Evolutionary conservation across 1,140 invertebrate species (phyloP), one percentile per base, ranked within the genome.

Genomic region (Goniozus legneri): DNA sequence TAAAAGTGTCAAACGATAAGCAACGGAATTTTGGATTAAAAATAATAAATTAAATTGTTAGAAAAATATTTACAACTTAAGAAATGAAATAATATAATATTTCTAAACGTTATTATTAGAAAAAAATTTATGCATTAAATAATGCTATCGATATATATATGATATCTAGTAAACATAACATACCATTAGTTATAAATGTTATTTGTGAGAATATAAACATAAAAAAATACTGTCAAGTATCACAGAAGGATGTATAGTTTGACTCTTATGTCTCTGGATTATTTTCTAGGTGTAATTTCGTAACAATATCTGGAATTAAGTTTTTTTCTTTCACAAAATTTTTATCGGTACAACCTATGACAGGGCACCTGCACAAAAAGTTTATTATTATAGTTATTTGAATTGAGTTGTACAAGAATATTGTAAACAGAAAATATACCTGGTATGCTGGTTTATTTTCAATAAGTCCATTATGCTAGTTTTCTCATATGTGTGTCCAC

Each of bases 401-500:
- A 4, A 4, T 27, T 4, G 10, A 27, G 10, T 6, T 6, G 10
- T 27, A 27, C 10, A 27, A 6, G 24, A 10, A 27, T 27, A 4
- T 27, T n/a, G n/a, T 27, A 27, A 27, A 27, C 24, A 32, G 20
- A 18, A 32, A 38, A 50, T 20, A 27, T 48, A 80, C 75, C 69
- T 77, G 2, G 70, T 72, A 8, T 58, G 71, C 3, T 56, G 45
- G 30, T 72, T 74, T n/a, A 54, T 58, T 12, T 60, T 46, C 4
- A 82, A 61, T 4, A 80, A 50, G 2, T 65, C 52, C 24, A 57
- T 59, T 15, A 81, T 74, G 21, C 69, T 71, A 3, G 62, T 58
- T 21, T 53, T 62, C 45, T 82, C 81, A 58, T 82, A 82, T 2
- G 80, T 58, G 39, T 82, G 81, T 3, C 77, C 76, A 58, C 81